These are phyloP conservation scores for Sinocyclocheilus anshuiensis DNA, from an alignment of 2,113 vertebrate species.

Conservation along the genomic window DNA sequence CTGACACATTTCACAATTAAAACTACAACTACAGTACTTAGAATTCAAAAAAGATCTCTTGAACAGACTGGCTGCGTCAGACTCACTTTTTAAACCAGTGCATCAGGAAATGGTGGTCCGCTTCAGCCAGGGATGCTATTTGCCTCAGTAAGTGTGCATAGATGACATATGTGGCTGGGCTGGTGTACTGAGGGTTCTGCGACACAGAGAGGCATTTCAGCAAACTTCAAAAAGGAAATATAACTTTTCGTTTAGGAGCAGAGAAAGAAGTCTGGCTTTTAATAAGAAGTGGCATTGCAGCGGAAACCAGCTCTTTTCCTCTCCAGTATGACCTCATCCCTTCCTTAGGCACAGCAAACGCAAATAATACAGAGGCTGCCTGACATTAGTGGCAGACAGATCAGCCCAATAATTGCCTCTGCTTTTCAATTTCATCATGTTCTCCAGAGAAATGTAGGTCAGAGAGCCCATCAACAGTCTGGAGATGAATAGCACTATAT, in stretches of 20 bases:
- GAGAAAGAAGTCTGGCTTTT: constrained; percentile 57
- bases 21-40: not conserved
- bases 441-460: constrained; percentile 46
- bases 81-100: constrained; percentile 91
- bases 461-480: constrained; percentile 39
- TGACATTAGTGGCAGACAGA: constrained; percentile 46
- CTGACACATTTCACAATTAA: not conserved
- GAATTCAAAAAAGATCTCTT: not conserved
- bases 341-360: constrained; percentile 49
- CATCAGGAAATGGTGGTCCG: constrained; percentile 86
- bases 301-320: constrained; percentile 57
- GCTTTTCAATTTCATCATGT: constrained; percentile 45
- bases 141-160: constrained; percentile 90
- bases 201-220: constrained; percentile 64
- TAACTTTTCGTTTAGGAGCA: constrained; percentile 50
- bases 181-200: constrained; percentile 91
- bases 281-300: constrained; percentile 56
- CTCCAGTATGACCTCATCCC: constrained; percentile 65
- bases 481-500: constrained; percentile 8
- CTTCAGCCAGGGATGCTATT: constrained; percentile 84
- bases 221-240: constrained; percentile 55
- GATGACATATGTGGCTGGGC: constrained; percentile 88
- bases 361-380: constrained; percentile 54
- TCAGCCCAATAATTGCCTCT: constrained; percentile 47
- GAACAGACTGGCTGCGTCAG: not conserved